Evolutionary conservation across 2,888 invertebrate species (phyloP), one percentile per base, ranked within the genome.

Genomic region (Stomorhina lunata): DNA sequence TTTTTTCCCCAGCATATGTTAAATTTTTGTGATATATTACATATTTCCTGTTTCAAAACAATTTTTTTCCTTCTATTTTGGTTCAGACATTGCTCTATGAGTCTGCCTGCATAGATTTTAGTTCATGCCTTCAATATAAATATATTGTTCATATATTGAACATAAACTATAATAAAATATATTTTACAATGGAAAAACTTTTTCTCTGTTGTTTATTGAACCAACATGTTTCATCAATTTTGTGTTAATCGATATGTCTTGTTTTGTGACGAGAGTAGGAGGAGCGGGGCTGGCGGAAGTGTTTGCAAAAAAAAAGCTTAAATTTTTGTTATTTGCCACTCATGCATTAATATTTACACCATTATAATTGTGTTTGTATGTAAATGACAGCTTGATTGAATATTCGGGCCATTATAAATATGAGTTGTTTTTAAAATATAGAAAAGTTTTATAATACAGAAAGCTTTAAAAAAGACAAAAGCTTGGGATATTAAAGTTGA

Each of bases 231-330:
- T 73, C 27, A 59, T 34, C 61, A 68, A 73, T 75, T 75, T 68
- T 43, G 27, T 68, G 68, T 48, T 80, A 80, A 75, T 68, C 73
- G 73, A 80, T 69, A 69, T 68, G 32, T 63, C 34, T 80, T 68
- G 53, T 75, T 45, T 32, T 57, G 6, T 17, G 6, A 17, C n/a
- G n/a, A n/a, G n/a, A n/a, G n/a, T n/a, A n/a, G n/a, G n/a, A n/a
- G n/a, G 17, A 10, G 12, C 4, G 15, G 3, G 4, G 2, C 6
- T 3, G 20, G 45, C 2, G 20, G 45, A 20, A 45, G n/a, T n/a
- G n/a, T n/a, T n/a, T n/a, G n/a, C 10, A 2, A 2, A 20, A 12
- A 53, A 68, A 53, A 27, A 68, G 12, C 34, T 37, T 25, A 7
- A 15, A n/a, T n/a, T 48, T 48, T 22, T 20, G 4, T 61, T 25